Evolutionary conservation across 2,888 invertebrate genomes (phyloP).

Genomic region (Lumbricus terrestris): DNA sequence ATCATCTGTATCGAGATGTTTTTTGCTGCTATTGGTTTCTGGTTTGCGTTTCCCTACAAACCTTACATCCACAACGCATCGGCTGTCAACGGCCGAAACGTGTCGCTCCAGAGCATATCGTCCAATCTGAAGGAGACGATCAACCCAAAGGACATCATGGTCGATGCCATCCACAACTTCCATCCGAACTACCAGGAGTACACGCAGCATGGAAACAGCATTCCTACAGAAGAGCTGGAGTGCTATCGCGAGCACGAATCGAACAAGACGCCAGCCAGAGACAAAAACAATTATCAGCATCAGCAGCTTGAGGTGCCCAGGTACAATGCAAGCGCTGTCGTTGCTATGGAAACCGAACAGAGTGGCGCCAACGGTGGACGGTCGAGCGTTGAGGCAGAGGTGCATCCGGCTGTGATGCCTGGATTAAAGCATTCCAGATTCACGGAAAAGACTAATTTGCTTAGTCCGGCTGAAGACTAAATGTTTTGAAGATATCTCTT

Average conservation of each 20-base stretch:
- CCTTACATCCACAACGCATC: conserved; percentile 50
- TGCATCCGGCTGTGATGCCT: conserved; percentile 26
- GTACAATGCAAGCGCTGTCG: neutral
- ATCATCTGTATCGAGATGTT: conserved; percentile 99
- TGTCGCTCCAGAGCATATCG: conserved; percentile 93
- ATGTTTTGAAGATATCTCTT: neutral
- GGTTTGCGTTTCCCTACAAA: conserved; percentile 85
- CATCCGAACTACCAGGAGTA: conserved; percentile 91
- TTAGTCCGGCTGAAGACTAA: conserved; percentile 13
- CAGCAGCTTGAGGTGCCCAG: conserved; percentile 24
- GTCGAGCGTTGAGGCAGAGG: conserved; percentile 3
- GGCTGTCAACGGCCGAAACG: conserved; percentile 29
- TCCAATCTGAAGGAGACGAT: conserved; percentile 80
- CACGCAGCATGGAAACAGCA: conserved; percentile 10
- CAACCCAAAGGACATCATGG: conserved; percentile 85
- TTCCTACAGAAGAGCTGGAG: neutral
- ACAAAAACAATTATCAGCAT: conserved; percentile 30
- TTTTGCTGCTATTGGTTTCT: conserved; percentile 90
- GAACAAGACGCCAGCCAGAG: conserved; percentile 19
- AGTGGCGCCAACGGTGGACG: neutral
- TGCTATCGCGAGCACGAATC: neutral
- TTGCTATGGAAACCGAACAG: neutral
- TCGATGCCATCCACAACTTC: conserved; percentile 85
- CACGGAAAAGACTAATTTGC: conserved; percentile 28
- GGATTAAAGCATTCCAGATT: conserved; percentile 24